Evolutionary conservation across 2,888 invertebrate species (phyloP).

Genomic region (Terebella lapidaria): DNA sequence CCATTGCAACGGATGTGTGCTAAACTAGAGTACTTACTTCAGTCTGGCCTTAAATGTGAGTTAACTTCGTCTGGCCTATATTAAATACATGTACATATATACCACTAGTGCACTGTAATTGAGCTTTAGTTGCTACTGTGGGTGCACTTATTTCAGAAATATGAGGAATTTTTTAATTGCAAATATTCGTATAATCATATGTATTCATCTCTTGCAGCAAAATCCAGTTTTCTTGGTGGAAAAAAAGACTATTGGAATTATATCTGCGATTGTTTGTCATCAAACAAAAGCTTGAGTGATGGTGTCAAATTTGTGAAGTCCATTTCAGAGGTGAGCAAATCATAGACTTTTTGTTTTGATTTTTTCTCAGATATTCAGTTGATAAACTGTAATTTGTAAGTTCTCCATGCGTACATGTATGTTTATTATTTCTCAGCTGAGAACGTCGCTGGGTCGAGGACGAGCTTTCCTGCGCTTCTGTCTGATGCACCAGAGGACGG

Average conservation of each 20-base stretch:
- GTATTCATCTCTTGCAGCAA: no score
- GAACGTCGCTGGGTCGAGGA: conserved; percentile 52
- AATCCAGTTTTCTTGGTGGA: conserved; percentile 43
- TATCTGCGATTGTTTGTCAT: conserved; percentile 49
- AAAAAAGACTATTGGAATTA: conserved; percentile 55
- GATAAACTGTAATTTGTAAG: neutral
- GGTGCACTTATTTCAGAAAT: no score
- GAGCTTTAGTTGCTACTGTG: no score
- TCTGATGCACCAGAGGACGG: conserved; percentile 52
- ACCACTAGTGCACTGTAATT: no score
- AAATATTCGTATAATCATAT: no score
- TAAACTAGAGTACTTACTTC: conserved; percentile 52
- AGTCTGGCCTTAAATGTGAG: conserved; percentile 51
- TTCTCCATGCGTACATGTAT: neutral
- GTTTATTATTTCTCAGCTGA: conserved; percentile 41
- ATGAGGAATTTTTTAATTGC: no score
- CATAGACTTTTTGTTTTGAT: neutral
- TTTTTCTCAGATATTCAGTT: neutral
- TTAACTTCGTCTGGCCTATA: no score
- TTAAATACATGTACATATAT: no score
- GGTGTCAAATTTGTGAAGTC: conserved; percentile 54
- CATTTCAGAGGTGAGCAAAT: conserved; percentile 44
- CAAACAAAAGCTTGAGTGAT: conserved; percentile 49
- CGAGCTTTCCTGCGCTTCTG: conserved; percentile 54
- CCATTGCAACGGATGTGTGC: conserved; percentile 51